Evolutionary conservation across 1,140 invertebrate species (phyloP), one percentile per base, ranked within the genome.

Genomic region (Lepidostoma basale): DNA sequence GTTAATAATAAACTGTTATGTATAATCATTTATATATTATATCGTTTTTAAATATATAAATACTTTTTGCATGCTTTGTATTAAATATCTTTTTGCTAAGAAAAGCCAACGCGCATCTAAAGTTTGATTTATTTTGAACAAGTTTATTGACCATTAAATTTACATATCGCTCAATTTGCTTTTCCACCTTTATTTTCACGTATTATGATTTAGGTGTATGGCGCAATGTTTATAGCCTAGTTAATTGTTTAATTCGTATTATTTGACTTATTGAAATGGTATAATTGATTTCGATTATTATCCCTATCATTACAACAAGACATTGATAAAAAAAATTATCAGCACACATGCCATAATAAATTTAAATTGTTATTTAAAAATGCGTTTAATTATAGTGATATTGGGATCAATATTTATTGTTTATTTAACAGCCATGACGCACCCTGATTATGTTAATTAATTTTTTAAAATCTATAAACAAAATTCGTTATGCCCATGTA

Each of bases 71-170:
- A n/a, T n/a, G n/a, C n/a, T n/a, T n/a, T n/a, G n/a, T n/a, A n/a
- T n/a, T n/a, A n/a, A n/a, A n/a, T n/a, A n/a, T n/a, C n/a, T n/a
- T n/a, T n/a, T n/a, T n/a, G n/a, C n/a, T n/a, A n/a, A n/a, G n/a
- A n/a, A n/a, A n/a, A n/a, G n/a, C n/a, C n/a, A n/a, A n/a, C n/a
- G n/a, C n/a, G n/a, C n/a, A n/a, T n/a, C n/a, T n/a, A n/a, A n/a
- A n/a, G 62, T 62, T 66, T 70, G 68, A 70, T 70, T 70, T 70
- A 70, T 65, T 56, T 5, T 22, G 33, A 70, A 70, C 68, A 49
- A 62, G 62, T 70, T 70, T 64, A 65, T 66, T 54, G 49, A 56
- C 66, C 62, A 60, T 70, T 60, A 66, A 66, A 70, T 70, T 70
- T 70, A 62, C 68, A 70, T 66, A 66, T 60, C 59, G 49, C 12